Percentiles rank a stretch among this genome's conserved stretches.
Conservation (phyloP, 35 echinoderm and acorn worm species). For the Patiria miniata region DNA sequence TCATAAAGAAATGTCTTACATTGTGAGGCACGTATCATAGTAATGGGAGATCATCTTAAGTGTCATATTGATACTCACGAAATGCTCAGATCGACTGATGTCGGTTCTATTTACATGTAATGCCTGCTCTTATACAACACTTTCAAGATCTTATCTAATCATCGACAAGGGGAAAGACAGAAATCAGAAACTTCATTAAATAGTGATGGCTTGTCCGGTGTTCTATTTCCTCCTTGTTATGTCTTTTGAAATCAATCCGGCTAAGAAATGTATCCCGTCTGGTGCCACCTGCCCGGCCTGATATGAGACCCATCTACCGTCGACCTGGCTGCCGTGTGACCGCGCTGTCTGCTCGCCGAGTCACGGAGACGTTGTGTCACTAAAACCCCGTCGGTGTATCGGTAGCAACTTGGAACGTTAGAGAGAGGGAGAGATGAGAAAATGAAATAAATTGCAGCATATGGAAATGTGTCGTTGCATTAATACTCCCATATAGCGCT, state of each 20-base stretch:
- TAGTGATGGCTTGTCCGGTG: conserved; percentile 2
- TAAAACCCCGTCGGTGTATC: too few relatives aligned
- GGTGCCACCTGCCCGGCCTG: neutral
- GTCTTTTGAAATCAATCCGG: conserved; percentile 1
- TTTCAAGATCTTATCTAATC: neutral
- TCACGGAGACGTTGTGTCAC: too few relatives aligned
- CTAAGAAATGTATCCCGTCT: conserved; percentile 8
- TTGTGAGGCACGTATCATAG: too few relatives aligned
- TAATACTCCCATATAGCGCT: too few relatives aligned
- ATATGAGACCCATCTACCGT: too few relatives aligned
- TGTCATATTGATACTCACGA: too few relatives aligned
- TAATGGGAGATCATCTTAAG: too few relatives aligned
- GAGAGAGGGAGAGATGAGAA: too few relatives aligned
- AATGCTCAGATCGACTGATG: neutral
- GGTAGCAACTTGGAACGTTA: too few relatives aligned
- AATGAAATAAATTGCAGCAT: conserved; percentile 5
- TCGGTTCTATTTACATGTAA: conserved; percentile 18
- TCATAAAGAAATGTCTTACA: too few relatives aligned
- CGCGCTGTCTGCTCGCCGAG: too few relatives aligned
- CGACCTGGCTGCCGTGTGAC: too few relatives aligned
- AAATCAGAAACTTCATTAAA: conserved; percentile 32
- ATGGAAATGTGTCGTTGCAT: neutral
- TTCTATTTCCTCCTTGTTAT: neutral
- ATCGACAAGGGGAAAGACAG: neutral
- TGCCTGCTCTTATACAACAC: neutral